phyloP scores from a whole-genome alignment of 1,140 invertebrate genomes.

The Ceratina calcarata region DNA sequence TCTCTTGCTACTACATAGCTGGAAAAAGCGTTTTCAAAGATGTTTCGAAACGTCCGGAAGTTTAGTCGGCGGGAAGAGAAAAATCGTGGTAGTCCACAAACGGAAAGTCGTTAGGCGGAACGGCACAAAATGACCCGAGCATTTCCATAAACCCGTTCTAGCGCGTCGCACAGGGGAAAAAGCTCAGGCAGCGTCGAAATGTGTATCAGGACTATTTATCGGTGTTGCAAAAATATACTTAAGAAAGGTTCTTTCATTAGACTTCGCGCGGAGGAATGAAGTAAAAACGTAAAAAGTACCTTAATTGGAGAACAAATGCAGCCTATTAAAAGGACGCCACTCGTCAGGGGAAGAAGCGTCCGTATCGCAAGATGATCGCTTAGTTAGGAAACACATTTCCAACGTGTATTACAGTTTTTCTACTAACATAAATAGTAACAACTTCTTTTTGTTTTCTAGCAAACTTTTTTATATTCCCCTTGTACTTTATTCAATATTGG shows the following conservation, averaged over 20 bases:
- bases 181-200: neutral
- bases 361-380: neutral
- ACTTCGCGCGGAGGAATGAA: neutral
- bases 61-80: neutral
- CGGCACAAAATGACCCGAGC: neutral
- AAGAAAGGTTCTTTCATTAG: neutral
- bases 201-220: conserved; percentile 31
- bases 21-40: neutral
- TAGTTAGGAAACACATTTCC: neutral
- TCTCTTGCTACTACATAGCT: neutral
- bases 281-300: neutral
- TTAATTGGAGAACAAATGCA: conserved; percentile 15
- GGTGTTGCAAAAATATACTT: neutral
- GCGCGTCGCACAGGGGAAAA: neutral
- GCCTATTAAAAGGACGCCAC: neutral
- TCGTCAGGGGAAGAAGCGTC: neutral
- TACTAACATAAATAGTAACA: no score
- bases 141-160: conserved; percentile 30
- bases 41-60: neutral
- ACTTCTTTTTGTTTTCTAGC: neutral
- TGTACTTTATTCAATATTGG: neutral
- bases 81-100: neutral
- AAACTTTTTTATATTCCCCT: neutral
- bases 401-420: neutral
- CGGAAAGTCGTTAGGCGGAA: conserved; percentile 14